These are phyloP conservation scores for Sprattus sprattus DNA, from an alignment of 2,113 vertebrate genomes.

Conservation along the genomic window DNA sequence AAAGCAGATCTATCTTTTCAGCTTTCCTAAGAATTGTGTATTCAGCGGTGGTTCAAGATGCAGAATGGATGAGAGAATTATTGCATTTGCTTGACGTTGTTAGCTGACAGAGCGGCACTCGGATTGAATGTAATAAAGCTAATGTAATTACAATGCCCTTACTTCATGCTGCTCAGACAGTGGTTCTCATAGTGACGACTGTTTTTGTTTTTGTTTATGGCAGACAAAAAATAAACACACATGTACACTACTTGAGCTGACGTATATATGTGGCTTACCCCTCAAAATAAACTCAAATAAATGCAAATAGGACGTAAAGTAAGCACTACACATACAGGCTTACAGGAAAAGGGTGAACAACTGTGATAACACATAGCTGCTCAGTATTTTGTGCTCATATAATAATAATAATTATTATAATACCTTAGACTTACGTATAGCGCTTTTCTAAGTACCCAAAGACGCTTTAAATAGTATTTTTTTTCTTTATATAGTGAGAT, in stretches of 20 bases:
- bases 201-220: neutral
- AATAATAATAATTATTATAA: too few species aligned
- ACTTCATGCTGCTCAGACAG: neutral
- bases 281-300: neutral
- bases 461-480: too few species aligned
- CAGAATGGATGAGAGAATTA: neutral
- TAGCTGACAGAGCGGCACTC: neutral
- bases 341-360: neutral
- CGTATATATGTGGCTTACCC: neutral
- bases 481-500: too few species aligned
- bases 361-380: neutral
- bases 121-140: conserved; percentile 7
- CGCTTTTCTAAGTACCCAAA: too few species aligned
- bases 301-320: neutral
- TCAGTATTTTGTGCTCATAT: too few species aligned
- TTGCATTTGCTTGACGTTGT: neutral
- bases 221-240: neutral
- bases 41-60: neutral
- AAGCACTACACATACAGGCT: neutral
- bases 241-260: neutral
- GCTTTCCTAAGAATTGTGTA: neutral
- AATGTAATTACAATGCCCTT: conserved; percentile 7
- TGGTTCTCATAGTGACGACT: neutral
- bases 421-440: too few species aligned
- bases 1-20: neutral